Conservation (phyloP, 2,888 invertebrate species). For the Clostera curtula region DNA sequence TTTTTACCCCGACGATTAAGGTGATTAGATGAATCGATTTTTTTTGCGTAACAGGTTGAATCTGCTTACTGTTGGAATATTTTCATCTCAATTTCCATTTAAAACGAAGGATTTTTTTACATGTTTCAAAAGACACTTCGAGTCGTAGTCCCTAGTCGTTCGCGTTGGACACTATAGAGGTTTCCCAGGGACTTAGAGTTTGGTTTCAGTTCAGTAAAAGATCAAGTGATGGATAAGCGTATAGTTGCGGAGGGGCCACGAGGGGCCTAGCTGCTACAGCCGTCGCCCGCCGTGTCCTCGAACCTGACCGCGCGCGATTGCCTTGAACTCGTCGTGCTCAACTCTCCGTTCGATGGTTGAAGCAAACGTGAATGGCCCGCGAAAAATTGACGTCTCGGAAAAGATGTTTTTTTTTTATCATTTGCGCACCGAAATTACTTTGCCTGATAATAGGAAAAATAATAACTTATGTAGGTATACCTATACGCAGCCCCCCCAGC, state of each 20-base stretch:
- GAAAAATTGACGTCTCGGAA: constrained; percentile 46
- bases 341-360: constrained; percentile 48
- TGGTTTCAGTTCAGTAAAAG: constrained; percentile 19
- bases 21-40: too few relatives aligned
- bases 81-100: too few relatives aligned
- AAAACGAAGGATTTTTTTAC: too few relatives aligned
- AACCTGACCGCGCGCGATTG: constrained; percentile 72
- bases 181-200: constrained; percentile 5
- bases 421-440: not conserved
- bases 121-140: too few relatives aligned
- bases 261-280: constrained; percentile 53
- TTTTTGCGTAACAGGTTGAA: too few relatives aligned
- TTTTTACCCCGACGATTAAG: too few relatives aligned
- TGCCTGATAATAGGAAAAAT: too few relatives aligned
- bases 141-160: too few relatives aligned
- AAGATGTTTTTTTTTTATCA: constrained; percentile 13
- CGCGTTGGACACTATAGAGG: too few relatives aligned
- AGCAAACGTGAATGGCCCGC: constrained; percentile 29
- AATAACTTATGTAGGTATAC: too few relatives aligned
- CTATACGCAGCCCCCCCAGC: too few relatives aligned
- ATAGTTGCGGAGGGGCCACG: constrained; percentile 49
- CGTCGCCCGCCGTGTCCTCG: constrained; percentile 56
- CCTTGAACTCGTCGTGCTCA: constrained; percentile 67
- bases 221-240: constrained; percentile 17
- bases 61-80: too few relatives aligned